Base-by-base conservation (phyloP, 2,888 invertebrate genomes). In the Sussaba pulchella region DNA sequence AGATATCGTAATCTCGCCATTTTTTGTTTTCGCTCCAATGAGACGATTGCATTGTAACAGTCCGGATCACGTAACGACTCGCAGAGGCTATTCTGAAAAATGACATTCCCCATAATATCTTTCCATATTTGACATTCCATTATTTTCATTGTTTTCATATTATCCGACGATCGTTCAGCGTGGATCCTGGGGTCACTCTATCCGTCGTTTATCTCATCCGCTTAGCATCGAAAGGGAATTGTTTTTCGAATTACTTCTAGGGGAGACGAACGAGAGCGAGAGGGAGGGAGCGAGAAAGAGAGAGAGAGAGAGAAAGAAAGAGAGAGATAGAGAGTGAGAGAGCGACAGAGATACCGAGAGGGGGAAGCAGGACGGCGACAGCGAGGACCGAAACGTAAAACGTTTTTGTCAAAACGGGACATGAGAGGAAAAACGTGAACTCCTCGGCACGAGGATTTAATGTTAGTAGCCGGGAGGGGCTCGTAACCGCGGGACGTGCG, bases 381-480 rank as follows among this genome's bases (percentile, higher is more conserved):
- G 17, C 3, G 41, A 50, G 21, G 41, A n/a, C 26, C 19, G 52
- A 61, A 61, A 61, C 36, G 45, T 21, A 39, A 61, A 61, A 21
- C 31, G 52, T 31, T 63, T 69, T 39, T 50, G 31, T 9, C 14
- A 9, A n/a, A 17, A 6, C 12, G 19, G 26, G 9, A 31, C 45
- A 66, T 47, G 39, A 24, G 21, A 31, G 61, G n/a, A 50, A 70
- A 69, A 74, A 12, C 66, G 66, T 57, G 52, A 80, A 71, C 57
- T 80, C 26, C 19, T 39, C 59, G 50, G 52, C 66, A 66, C 41
- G 59, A 52, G 41, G 50, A 41, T 78, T 39, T 69, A 70, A 45
- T 79, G 52, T 59, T 63, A 72, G 67, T 67, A 71, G 74, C 67
- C 66, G 64, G 47, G 50, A 59, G 63, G 63, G 63, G 66, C 50